These are phyloP conservation scores for Limnephilus rhombicus DNA, from an alignment of 2,888 invertebrate genomes.

Conservation along the genomic window DNA sequence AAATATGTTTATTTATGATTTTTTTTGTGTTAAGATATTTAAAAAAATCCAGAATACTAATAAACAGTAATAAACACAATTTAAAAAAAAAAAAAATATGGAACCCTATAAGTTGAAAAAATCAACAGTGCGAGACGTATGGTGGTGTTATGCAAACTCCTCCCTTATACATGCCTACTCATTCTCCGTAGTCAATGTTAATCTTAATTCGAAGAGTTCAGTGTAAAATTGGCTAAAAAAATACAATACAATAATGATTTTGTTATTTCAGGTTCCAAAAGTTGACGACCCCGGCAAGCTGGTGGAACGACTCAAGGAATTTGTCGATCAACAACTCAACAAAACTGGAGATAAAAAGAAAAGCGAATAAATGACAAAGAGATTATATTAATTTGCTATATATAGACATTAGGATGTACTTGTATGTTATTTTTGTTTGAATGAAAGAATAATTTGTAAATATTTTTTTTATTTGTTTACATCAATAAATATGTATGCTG, in stretches of 20 bases:
- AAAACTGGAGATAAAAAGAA: slow-evolving; percentile 69
- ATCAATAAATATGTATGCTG: slow-evolving; percentile 69
- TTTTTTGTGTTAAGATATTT: no score
- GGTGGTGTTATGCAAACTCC: neutral
- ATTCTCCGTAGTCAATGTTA: neutral
- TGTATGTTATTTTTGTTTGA: slow-evolving; percentile 40
- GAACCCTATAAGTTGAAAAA: neutral
- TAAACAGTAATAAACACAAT: neutral
- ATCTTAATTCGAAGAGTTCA: neutral
- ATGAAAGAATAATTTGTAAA: slow-evolving; percentile 49
- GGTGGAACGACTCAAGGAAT: slow-evolving; percentile 83
- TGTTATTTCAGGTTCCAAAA: slow-evolving; percentile 84
- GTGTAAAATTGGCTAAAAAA: neutral
- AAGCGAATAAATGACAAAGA: slow-evolving; percentile 71
- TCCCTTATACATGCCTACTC: neutral
- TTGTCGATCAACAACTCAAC: slow-evolving; percentile 81
- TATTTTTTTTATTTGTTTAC: slow-evolving; percentile 58
- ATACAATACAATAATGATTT: slow-evolving; percentile 42
- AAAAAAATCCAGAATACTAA: no score
- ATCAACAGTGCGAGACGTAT: neutral
- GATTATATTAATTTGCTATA: neutral
- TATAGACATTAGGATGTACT: slow-evolving; percentile 34
- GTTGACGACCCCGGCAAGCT: slow-evolving; percentile 90
- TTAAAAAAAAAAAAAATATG: neutral
- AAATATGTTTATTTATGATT: no score